Conservation (phyloP, 2,797 vertebrate species). For the Pipistrellus pipistrellus region DNA sequence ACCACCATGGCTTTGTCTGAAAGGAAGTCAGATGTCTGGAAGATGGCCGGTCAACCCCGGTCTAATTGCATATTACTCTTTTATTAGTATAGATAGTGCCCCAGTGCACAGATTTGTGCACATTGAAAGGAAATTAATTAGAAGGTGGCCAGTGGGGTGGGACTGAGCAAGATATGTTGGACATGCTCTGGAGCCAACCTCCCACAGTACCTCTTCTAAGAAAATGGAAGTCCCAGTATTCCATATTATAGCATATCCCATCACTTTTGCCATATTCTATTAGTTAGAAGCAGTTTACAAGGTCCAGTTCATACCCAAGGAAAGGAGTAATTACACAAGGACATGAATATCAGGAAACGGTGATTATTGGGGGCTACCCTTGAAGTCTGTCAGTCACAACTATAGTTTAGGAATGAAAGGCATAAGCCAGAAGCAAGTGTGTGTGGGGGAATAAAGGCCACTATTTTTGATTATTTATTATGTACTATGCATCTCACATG, state of each 20-base stretch:
- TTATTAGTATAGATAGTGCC: no score
- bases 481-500: neutral
- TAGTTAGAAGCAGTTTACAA: neutral
- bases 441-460: neutral
- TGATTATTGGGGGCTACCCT: accelerated
- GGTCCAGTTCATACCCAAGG: neutral
- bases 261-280: neutral
- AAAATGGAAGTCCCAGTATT: neutral
- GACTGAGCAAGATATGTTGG: no score
- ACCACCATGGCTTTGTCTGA: no score
- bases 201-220: no score
- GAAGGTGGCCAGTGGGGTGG: no score
- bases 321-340: neutral
- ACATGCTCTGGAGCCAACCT: no score
- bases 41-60: no score
- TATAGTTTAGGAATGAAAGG: neutral
- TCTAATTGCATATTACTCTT: no score
- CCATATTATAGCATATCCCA: neutral
- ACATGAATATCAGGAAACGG: neutral
- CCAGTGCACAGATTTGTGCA: no score
- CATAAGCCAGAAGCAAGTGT: neutral
- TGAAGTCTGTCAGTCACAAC: neutral
- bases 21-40: no score
- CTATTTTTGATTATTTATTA: neutral
- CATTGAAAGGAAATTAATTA: no score